These are phyloP conservation scores for Periophthalmus magnuspinnatus DNA, from an alignment of 2,797 vertebrate species.

Conservation along the genomic window DNA sequence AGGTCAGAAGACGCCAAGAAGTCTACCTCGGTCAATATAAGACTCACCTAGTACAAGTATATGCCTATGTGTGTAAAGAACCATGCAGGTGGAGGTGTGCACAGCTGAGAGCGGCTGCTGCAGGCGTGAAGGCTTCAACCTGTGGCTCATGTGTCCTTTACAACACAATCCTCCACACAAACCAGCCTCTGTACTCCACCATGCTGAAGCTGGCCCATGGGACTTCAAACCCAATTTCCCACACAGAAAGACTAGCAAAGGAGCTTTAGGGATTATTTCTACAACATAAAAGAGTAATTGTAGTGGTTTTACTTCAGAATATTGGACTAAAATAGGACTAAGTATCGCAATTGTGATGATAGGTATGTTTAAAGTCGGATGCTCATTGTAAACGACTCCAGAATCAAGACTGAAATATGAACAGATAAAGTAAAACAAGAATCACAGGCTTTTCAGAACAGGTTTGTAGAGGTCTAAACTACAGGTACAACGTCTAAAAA, in stretches of 20 bases:
- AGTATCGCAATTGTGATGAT: too few relatives aligned
- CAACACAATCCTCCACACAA: not conserved
- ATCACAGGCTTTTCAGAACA: too few relatives aligned
- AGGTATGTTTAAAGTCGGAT: too few relatives aligned
- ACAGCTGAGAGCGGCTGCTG: slow-evolving; percentile 1
- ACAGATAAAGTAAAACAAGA: too few relatives aligned
- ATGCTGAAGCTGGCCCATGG: not conserved
- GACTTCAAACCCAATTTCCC: not conserved
- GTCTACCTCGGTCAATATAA: not conserved
- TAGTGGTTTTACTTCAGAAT: not conserved
- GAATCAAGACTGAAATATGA: too few relatives aligned
- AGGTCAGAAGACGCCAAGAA: slow-evolving; percentile 28
- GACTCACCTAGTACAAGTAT: not conserved
- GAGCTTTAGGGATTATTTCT: not conserved
- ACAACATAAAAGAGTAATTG: not conserved
- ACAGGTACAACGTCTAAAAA: too few relatives aligned
- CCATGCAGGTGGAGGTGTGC: not conserved
- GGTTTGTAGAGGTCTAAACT: too few relatives aligned
- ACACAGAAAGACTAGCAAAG: not conserved
- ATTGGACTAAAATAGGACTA: not conserved
- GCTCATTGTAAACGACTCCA: too few relatives aligned
- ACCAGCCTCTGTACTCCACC: not conserved
- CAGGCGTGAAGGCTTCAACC: slow-evolving; percentile 3
- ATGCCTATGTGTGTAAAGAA: not conserved
- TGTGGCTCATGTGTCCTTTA: slow-evolving; percentile 10